These are phyloP conservation scores for Linnaemya tessellans DNA, from an alignment of 2,888 invertebrate genomes.

Conservation along the genomic window DNA sequence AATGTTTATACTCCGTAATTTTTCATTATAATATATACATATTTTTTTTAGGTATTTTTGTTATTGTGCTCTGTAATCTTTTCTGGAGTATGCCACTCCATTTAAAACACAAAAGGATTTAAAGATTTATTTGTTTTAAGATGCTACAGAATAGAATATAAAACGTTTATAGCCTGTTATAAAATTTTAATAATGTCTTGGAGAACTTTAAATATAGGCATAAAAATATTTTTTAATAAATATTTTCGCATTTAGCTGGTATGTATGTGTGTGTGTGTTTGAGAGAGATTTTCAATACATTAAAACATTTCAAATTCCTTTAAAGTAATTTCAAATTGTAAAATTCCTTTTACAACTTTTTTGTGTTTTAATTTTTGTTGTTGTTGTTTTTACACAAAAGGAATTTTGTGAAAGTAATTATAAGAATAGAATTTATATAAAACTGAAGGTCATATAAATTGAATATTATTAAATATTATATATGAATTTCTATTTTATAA, in stretches of 20 bases:
- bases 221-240: background rate
- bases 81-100: background rate
- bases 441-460: too few relatives aligned
- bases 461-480: too few relatives aligned
- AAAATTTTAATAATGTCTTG: background rate
- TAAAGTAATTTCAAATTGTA: too few relatives aligned
- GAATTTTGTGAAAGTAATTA: too few relatives aligned
- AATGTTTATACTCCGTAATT: constrained; percentile 44
- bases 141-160: background rate
- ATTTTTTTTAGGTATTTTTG: background rate
- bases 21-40: constrained; percentile 25
- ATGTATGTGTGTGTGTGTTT: too few relatives aligned
- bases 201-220: background rate
- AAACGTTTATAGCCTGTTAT: background rate
- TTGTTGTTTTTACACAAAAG: too few relatives aligned
- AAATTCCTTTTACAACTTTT: too few relatives aligned
- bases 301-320: too few relatives aligned
- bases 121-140: constrained; percentile 3
- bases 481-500: too few relatives aligned
- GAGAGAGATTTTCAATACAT: too few relatives aligned
- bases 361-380: too few relatives aligned
- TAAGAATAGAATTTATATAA: too few relatives aligned
- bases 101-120: background rate
- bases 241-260: background rate
- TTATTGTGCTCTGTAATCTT: background rate